phyloP scores from a whole-genome alignment of 2,888 invertebrate species.

The Chrysolina oricalcia region DNA sequence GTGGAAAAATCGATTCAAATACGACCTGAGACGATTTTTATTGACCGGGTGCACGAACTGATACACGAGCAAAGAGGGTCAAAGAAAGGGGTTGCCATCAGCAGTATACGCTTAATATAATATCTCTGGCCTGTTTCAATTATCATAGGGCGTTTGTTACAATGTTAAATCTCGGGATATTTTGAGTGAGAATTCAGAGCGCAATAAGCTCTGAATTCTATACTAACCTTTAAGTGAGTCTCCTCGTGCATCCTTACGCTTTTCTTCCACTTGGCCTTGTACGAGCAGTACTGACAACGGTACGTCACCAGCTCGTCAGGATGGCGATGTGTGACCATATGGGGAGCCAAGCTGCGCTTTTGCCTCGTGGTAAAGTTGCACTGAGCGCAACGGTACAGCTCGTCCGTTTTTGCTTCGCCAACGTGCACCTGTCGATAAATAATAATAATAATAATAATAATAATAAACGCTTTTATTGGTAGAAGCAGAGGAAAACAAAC shows the following conservation, averaged over 20 bases:
- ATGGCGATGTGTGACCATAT: slow-evolving; percentile 47
- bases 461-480: too few relatives aligned
- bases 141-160: too few relatives aligned
- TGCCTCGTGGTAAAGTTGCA: slow-evolving; percentile 32
- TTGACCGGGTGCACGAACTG: neutral
- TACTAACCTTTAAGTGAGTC: slow-evolving; percentile 31
- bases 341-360: slow-evolving; percentile 44
- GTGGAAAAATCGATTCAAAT: neutral
- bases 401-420: slow-evolving; percentile 18
- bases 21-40: neutral
- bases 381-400: slow-evolving; percentile 34
- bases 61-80: too few relatives aligned
- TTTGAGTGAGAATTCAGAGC: too few relatives aligned
- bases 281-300: slow-evolving; percentile 45
- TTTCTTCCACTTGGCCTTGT: slow-evolving; percentile 49
- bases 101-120: too few relatives aligned
- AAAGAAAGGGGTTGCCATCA: neutral
- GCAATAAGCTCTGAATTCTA: neutral
- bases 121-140: too few relatives aligned
- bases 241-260: slow-evolving; percentile 45
- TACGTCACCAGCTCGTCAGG: slow-evolving; percentile 43
- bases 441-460: too few relatives aligned
- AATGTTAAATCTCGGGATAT: too few relatives aligned
- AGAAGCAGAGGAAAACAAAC: too few relatives aligned
- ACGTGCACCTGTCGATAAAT: slow-evolving; percentile 6